phyloP scores from a whole-genome alignment of 2,888 invertebrate genomes.

The Arrhopalites spinosus region DNA sequence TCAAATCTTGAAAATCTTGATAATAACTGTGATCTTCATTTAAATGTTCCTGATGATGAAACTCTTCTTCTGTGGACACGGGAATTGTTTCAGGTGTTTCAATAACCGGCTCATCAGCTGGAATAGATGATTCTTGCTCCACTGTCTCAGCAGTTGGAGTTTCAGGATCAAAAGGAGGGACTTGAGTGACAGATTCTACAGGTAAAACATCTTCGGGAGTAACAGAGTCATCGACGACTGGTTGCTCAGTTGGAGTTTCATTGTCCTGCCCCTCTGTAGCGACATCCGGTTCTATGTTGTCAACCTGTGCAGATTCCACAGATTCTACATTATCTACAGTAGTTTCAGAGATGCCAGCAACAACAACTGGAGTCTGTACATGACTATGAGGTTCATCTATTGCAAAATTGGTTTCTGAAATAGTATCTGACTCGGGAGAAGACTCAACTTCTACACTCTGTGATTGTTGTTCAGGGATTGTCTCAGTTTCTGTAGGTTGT shows the following conservation, averaged over 20 bases:
- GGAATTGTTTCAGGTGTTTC: too few relatives aligned
- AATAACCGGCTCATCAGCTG: too few relatives aligned
- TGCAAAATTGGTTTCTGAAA: neutral
- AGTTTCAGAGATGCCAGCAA: neutral
- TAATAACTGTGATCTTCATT: conserved; percentile 11
- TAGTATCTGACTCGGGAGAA: neutral
- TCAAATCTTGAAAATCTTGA: neutral
- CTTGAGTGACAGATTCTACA: too few relatives aligned
- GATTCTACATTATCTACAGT: neutral
- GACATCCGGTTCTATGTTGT: neutral
- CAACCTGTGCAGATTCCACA: neutral
- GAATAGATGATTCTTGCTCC: too few relatives aligned
- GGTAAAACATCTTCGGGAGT: neutral
- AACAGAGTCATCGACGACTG: neutral
- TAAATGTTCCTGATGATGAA: conserved; percentile 6
- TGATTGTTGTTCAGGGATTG: neutral
- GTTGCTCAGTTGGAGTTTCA: too few relatives aligned
- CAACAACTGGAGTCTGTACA: neutral
- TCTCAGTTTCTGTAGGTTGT: neutral
- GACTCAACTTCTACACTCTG: neutral
- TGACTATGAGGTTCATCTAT: neutral
- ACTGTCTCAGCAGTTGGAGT: neutral
- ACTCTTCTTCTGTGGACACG: neutral
- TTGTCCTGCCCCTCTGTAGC: too few relatives aligned
- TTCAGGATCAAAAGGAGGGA: neutral